phyloP scores from a whole-genome alignment of 2,888 invertebrate genomes.

The Taphrorychus bicolor region DNA sequence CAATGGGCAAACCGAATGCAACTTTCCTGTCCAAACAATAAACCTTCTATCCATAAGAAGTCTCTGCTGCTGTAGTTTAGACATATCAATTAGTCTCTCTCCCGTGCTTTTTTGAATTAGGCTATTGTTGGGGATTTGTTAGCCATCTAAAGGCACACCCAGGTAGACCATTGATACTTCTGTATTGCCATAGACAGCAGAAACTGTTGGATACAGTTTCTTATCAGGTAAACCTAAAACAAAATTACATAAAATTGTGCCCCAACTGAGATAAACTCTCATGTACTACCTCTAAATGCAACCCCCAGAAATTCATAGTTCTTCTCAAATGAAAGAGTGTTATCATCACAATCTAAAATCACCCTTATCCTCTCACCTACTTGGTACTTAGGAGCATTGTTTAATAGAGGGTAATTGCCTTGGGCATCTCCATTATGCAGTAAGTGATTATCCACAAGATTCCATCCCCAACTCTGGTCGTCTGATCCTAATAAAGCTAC shows the following conservation, averaged over 20 bases:
- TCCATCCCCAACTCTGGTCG: conserved; percentile 99
- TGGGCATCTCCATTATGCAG: conserved; percentile 95
- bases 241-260: neutral
- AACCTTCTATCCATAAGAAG: too few relatives aligned
- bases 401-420: conserved; percentile 91
- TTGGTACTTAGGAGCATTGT: conserved; percentile 98
- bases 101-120: conserved; percentile 34
- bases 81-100: conserved; percentile 45
- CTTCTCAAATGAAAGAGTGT: conserved; percentile 95
- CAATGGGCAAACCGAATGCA: conserved; percentile 6
- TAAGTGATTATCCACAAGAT: conserved; percentile 96
- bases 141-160: conserved; percentile 96
- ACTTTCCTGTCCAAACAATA: neutral
- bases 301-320: conserved; percentile 98
- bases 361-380: conserved; percentile 95
- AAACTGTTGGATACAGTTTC: conserved; percentile 92
- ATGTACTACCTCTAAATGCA: conserved; percentile 83
- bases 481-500: conserved; percentile 93
- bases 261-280: neutral
- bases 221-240: conserved; percentile 87
- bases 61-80: too few relatives aligned
- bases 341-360: conserved; percentile 97
- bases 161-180: conserved; percentile 99
- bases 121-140: conserved; percentile 58
- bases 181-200: conserved; percentile 98